phyloP scores from a whole-genome alignment of 2,888 invertebrate genomes.

The Synergus laeviventris region DNA sequence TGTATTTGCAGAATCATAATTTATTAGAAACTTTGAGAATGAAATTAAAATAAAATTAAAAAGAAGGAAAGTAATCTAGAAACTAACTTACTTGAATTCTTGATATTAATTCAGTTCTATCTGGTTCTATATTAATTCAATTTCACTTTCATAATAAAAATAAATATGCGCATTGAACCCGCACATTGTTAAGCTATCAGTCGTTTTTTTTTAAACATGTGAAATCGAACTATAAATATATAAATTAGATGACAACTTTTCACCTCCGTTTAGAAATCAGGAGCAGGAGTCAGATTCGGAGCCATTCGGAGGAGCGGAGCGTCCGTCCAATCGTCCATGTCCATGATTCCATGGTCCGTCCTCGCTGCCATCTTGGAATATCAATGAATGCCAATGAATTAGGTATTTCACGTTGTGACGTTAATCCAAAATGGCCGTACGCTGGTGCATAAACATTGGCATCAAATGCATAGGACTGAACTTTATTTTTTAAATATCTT shows the following conservation, averaged over 20 bases:
- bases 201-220: neutral
- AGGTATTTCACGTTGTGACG: too few species aligned
- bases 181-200: neutral
- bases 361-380: neutral
- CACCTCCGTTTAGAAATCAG: neutral
- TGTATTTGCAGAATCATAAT: neutral
- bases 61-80: neutral
- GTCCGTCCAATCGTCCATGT: neutral
- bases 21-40: neutral
- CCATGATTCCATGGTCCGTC: too few species aligned
- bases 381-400: too few species aligned
- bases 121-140: neutral
- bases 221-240: conserved; percentile 2
- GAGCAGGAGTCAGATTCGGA: too few species aligned
- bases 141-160: neutral
- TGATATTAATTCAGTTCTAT: neutral
- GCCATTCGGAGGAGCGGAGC: neutral
- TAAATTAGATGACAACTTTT: neutral
- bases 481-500: too few species aligned
- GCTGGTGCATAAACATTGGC: too few species aligned
- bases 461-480: too few species aligned
- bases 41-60: neutral
- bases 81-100: conserved; percentile 1
- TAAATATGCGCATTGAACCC: neutral
- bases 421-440: too few species aligned